Evolutionary conservation across 2,113 vertebrate species (phyloP), one percentile per base, ranked within the genome.

Genomic region (Ailurus styani): DNA sequence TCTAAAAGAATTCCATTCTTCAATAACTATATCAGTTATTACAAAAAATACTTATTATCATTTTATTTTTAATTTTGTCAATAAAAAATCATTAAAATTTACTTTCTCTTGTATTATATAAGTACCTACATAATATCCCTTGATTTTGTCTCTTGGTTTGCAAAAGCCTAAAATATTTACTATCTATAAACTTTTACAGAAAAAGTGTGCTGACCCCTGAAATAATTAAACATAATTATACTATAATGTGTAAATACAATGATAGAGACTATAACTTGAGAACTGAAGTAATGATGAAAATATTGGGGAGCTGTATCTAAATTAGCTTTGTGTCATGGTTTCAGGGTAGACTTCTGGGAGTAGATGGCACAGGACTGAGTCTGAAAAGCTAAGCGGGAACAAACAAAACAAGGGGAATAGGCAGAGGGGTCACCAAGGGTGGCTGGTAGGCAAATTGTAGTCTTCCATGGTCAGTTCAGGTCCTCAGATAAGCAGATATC

Each of bases 241-340:
- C 54, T 70, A 62, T 87, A 94, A 45, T 64, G 50, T 83, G 17
- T 15, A 95, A 87, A 55, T 77, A 81, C 6, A 81, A 7, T 92
- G 57, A 90, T 29, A 94, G 21, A 62, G 5, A 85, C 50, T 91
- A 37, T 64, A 97, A 78, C 50, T 72, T 90, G 42, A 90, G 31
- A 87, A 55, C 50, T 90, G 7, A 64, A 93, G n/a, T 85, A 72
- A 60, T 34, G 60, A 68, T 72, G 54, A 95, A 96, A 96, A 93
- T n/a, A 57, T 25, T 90, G 81, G 50, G 9, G 12, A 72, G 11
- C n/a, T 73, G 70, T 23, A 60, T 18, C 47, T 79, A 13, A 84
- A 73, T 66, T 31, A 64, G 37, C 1, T 40, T 93, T n/a, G 37
- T 25, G 7, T 57, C 25, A 77, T 5, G 7, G 6, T 62, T 66